A percentile compares a stretch with the other conserved stretches of the same genome.
Evolutionary conservation across 2,888 invertebrate genomes (phyloP).

Genomic region (Acronicta leporina): DNA sequence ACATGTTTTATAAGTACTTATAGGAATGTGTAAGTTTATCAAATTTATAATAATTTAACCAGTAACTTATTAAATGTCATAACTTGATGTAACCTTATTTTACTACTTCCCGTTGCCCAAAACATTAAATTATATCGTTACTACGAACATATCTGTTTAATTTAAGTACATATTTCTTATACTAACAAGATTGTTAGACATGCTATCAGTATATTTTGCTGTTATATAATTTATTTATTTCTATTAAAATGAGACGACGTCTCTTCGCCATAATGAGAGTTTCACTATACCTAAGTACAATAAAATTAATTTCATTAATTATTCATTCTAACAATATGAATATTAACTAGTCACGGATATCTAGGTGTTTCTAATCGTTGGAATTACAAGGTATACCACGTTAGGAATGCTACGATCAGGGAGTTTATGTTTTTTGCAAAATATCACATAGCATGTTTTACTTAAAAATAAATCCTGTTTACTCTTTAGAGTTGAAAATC

Average conservation of each 20-base stretch:
- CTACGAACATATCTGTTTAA: constrained; percentile 60
- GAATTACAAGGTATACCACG: constrained; percentile 15
- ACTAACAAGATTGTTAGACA: constrained; percentile 30
- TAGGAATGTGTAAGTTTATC: neutral
- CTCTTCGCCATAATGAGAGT: neutral
- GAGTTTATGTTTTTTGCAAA: constrained; percentile 15
- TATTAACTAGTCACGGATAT: no score
- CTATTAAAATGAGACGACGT: neutral
- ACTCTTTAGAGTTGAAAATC: no score
- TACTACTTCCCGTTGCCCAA: constrained; percentile 8
- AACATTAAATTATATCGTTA: constrained; percentile 50
- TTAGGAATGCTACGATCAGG: constrained; percentile 3
- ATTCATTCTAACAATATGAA: neutral
- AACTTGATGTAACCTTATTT: no score
- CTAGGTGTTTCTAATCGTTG: constrained; percentile 7
- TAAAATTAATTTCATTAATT: neutral
- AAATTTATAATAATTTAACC: constrained; percentile 21
- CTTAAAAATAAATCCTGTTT: constrained; percentile 25
- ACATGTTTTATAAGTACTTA: neutral
- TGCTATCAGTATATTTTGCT: constrained; percentile 30
- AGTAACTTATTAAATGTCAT: no score
- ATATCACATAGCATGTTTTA: constrained; percentile 54
- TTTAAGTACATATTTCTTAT: constrained; percentile 41
- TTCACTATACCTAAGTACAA: neutral
- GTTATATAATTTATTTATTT: neutral